These are phyloP conservation scores for Epizoanthus illoricatus DNA, from an alignment of 92 coral and sea anemone species.

Conservation along the genomic window DNA sequence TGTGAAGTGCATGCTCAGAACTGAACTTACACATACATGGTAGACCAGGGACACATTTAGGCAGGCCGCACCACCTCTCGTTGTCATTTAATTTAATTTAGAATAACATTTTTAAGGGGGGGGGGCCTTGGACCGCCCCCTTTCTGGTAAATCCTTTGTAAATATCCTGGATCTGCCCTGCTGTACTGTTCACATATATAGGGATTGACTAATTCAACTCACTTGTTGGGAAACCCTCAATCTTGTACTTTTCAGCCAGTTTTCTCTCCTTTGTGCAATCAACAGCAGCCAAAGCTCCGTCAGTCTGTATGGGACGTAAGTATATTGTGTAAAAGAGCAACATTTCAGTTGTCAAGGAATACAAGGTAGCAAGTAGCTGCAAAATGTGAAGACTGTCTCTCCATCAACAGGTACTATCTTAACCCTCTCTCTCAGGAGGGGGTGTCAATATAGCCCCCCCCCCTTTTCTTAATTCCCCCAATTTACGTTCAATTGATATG, in stretches of 20 bases:
- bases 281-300: slow-evolving; percentile 89
- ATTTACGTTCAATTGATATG: too few relatives aligned
- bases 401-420: background rate
- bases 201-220: background rate
- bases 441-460: too few relatives aligned
- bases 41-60: too few relatives aligned
- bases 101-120: too few relatives aligned
- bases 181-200: background rate
- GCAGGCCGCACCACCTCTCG: too few relatives aligned
- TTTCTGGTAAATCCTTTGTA: too few relatives aligned
- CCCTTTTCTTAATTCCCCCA: too few relatives aligned
- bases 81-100: too few relatives aligned
- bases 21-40: too few relatives aligned
- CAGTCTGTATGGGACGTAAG: slow-evolving; percentile 51
- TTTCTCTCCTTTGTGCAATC: slow-evolving; percentile 86
- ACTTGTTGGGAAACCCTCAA: slow-evolving; percentile 88
- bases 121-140: too few relatives aligned
- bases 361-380: background rate
- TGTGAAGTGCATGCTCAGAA: too few relatives aligned
- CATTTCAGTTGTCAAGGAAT: background rate
- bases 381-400: background rate
- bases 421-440: background rate
- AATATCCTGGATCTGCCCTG: too few relatives aligned
- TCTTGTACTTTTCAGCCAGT: slow-evolving; percentile 69
- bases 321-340: background rate